phyloP scores from a whole-genome alignment of 2,797 vertebrate species.

The Acanthopagrus latus region DNA sequence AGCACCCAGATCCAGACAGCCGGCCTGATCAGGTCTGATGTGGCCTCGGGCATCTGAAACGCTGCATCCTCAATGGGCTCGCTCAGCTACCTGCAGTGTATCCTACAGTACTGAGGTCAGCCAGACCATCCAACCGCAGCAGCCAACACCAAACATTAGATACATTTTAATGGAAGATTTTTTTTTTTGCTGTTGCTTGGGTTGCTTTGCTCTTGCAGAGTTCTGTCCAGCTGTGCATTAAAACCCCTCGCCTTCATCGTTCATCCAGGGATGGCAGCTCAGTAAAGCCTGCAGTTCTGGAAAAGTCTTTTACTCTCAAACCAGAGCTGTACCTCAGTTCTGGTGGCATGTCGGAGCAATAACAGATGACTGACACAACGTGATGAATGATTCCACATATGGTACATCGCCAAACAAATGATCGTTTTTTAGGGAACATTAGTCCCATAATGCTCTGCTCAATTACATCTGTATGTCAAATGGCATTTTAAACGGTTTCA shows the following conservation, averaged over 20 bases:
- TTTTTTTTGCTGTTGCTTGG: conserved; percentile 8
- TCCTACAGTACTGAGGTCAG: conserved; percentile 52
- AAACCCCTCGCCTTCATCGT: conserved; percentile 5
- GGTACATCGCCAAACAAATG: background rate
- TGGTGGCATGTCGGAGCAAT: background rate
- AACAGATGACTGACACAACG: background rate
- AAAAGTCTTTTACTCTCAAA: conserved; percentile 13
- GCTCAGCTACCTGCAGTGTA: conserved; percentile 38
- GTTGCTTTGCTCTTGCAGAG: conserved; percentile 12
- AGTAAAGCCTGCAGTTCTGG: conserved; percentile 2
- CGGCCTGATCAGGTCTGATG: conserved; percentile 72
- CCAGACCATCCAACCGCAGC: conserved; percentile 25
- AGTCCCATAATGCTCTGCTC: background rate
- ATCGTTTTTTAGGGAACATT: background rate
- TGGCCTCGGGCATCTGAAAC: conserved; percentile 56
- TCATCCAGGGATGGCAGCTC: conserved; percentile 11
- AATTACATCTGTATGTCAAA: background rate
- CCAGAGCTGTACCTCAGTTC: background rate
- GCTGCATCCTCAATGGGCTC: conserved; percentile 48
- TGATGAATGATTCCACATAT: background rate
- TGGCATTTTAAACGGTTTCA: conserved; percentile 3
- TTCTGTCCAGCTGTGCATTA: conserved; percentile 17
- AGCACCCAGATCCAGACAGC: conserved; percentile 73
- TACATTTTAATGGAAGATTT: conserved; percentile 55
- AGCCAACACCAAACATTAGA: conserved; percentile 29